Evolutionary conservation across 1,140 invertebrate genomes (phyloP).

Genomic region (Protaetia brevitarsis): DNA sequence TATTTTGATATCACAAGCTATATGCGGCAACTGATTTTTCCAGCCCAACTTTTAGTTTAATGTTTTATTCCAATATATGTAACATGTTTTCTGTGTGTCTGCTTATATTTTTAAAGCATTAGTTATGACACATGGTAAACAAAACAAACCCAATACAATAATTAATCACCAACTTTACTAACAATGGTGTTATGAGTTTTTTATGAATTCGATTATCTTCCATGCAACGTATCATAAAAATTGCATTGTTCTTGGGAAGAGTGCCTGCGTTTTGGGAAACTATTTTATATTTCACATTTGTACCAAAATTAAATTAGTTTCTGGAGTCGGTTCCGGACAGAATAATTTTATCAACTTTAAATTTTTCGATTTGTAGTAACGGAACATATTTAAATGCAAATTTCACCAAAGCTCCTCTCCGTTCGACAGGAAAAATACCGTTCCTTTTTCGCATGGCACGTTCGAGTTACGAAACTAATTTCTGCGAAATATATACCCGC

Average conservation of each 20-base stretch:
- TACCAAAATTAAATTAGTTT: constrained; percentile 15
- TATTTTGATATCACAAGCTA: too few relatives aligned
- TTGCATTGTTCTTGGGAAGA: background rate
- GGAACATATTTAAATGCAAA: constrained; percentile 15
- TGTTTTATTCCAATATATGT: too few relatives aligned
- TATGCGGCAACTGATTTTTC: too few relatives aligned
- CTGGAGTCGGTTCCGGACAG: background rate
- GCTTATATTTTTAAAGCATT: too few relatives aligned
- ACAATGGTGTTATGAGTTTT: too few relatives aligned
- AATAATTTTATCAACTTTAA: constrained; percentile 15
- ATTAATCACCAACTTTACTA: too few relatives aligned
- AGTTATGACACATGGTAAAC: too few relatives aligned
- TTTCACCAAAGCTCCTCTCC: background rate
- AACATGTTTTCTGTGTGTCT: too few relatives aligned
- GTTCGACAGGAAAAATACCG: background rate
- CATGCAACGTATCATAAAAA: background rate
- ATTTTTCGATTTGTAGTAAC: constrained; percentile 5
- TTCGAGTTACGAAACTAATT: background rate
- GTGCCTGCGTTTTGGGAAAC: background rate
- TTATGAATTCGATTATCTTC: too few relatives aligned
- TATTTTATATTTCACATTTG: background rate
- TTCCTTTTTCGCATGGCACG: background rate
- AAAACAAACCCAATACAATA: too few relatives aligned
- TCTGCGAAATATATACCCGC: too few relatives aligned
- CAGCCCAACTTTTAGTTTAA: too few relatives aligned